phyloP scores from a whole-genome alignment of 2,113 vertebrate species.

The Hemichromis elongatus region DNA sequence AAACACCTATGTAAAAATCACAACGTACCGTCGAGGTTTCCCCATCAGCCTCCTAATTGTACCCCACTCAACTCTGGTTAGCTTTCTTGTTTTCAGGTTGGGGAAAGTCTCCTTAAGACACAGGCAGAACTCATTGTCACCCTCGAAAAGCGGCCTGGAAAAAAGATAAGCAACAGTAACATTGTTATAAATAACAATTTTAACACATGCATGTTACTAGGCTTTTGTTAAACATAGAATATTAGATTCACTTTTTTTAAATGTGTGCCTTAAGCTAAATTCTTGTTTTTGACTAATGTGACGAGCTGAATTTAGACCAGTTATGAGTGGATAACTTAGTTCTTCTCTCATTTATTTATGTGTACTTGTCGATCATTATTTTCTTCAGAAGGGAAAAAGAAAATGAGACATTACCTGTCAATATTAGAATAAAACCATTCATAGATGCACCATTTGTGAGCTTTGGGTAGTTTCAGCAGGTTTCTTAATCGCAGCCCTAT shows the following conservation, averaged over 20 bases:
- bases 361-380: not conserved
- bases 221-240: not conserved
- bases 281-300: not conserved
- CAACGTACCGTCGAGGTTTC: constrained; percentile 88
- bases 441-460: constrained; percentile 99
- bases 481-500: constrained; percentile 94
- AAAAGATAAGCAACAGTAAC: constrained; percentile 1
- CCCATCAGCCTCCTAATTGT: constrained; percentile 97
- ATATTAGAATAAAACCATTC: constrained; percentile 99
- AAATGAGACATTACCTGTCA: constrained; percentile 82
- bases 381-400: not conserved
- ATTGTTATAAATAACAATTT: not conserved
- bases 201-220: not conserved
- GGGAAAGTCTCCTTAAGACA: constrained; percentile 98
- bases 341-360: not conserved
- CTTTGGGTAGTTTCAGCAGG: constrained; percentile 96
- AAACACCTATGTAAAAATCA: not conserved
- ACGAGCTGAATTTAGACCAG: not conserved
- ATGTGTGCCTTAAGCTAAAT: not conserved
- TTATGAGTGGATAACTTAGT: not conserved
- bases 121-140: constrained; percentile 98
- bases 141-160: constrained; percentile 93
- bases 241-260: too few species aligned
- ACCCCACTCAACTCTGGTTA: constrained; percentile 96
- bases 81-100: constrained; percentile 93